A percentile compares a stretch with the other conserved stretches of the same genome.
Evolutionary conservation across 2,797 vertebrate genomes (phyloP).

Genomic region (Florisuga fusca): DNA sequence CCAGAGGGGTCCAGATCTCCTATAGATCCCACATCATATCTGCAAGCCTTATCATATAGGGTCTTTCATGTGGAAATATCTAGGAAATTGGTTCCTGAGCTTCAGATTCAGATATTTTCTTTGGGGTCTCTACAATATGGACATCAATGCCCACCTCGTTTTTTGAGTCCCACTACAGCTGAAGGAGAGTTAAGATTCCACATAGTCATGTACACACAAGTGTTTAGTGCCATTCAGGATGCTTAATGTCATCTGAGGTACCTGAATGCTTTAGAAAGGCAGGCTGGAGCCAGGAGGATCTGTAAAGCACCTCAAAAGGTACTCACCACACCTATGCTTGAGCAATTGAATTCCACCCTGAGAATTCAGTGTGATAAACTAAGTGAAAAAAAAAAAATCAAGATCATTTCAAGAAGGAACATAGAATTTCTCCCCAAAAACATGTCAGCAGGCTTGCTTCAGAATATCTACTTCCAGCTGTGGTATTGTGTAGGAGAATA

Average conservation of each 20-base stretch:
- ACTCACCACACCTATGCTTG: neutral
- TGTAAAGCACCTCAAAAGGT: neutral
- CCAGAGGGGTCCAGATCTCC: neutral
- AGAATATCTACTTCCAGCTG: neutral
- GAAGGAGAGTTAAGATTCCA: neutral
- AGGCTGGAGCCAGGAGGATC: neutral
- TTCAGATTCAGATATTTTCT: neutral
- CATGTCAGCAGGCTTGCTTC: neutral
- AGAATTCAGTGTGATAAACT: conserved; percentile 17
- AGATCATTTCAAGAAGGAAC: neutral
- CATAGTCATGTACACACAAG: neutral
- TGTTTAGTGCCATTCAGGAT: neutral
- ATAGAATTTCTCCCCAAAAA: neutral
- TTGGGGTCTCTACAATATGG: neutral
- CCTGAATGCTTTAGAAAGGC: neutral
- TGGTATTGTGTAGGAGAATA: neutral
- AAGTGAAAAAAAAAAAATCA: too few relatives aligned
- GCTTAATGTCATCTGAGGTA: neutral
- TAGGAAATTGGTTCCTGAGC: neutral
- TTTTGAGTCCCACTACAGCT: neutral
- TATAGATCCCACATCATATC: neutral
- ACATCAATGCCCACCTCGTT: neutral
- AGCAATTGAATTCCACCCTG: conserved; percentile 1
- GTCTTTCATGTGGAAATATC: neutral
- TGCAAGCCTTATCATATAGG: neutral